Conservation (phyloP, 2,888 invertebrate genomes). For the Ophonus ardosiacus region DNA sequence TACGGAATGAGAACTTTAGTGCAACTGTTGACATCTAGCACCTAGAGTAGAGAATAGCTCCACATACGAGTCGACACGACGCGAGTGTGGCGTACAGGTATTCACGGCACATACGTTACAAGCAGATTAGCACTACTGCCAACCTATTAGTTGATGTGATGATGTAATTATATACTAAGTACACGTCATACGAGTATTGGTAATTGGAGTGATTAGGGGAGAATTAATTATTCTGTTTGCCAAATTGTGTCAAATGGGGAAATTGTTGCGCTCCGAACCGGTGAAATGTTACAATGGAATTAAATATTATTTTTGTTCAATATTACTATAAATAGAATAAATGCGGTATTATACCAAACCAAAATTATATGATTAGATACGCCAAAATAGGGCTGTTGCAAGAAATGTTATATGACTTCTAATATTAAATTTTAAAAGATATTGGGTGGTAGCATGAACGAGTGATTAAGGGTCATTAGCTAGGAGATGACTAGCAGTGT, state of each 20-base stretch:
- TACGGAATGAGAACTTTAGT: not conserved
- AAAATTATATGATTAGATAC: too few species aligned
- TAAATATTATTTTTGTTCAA: not conserved
- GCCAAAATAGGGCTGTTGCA: too few species aligned
- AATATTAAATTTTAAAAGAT: too few species aligned
- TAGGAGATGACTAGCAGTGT: too few species aligned
- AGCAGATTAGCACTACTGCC: constrained; percentile 19
- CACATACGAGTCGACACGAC: too few species aligned
- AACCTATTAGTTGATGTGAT: constrained; percentile 37
- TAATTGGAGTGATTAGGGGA: not conserved
- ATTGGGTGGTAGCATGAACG: too few species aligned
- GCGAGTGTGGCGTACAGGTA: not conserved
- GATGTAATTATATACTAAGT: constrained; percentile 26
- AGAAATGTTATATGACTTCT: too few species aligned
- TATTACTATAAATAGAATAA: too few species aligned
- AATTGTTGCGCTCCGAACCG: not conserved
- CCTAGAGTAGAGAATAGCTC: not conserved
- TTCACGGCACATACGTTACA: not conserved
- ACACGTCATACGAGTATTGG: not conserved
- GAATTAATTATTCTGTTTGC: not conserved
- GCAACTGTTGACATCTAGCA: not conserved
- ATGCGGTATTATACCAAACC: too few species aligned
- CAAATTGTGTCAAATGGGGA: not conserved
- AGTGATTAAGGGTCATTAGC: too few species aligned
- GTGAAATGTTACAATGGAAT: not conserved